Evolutionary conservation across 2,113 vertebrate species (phyloP).

Genomic region (Thryonomys swinderianus): DNA sequence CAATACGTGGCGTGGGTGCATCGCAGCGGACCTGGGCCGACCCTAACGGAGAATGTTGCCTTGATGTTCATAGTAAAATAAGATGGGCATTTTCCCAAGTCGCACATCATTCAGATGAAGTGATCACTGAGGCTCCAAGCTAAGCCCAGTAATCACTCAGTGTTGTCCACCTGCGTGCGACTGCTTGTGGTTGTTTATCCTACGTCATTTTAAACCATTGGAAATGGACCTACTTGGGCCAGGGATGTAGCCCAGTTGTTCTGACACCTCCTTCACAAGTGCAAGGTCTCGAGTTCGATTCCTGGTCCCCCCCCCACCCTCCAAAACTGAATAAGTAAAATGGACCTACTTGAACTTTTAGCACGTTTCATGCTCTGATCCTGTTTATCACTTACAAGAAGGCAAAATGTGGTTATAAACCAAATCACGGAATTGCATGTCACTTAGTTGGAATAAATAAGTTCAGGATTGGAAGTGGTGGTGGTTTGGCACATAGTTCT

Average conservation of each 20-base stretch:
- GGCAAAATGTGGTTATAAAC: background rate
- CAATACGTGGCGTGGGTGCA: background rate
- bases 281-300: too few relatives aligned
- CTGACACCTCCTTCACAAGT: too few relatives aligned
- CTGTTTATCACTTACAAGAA: background rate
- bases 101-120: background rate
- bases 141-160: background rate
- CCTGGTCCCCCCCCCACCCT: too few relatives aligned
- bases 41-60: background rate
- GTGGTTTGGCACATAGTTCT: background rate
- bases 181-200: background rate
- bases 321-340: background rate
- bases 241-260: too few relatives aligned
- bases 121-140: background rate
- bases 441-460: background rate
- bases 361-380: background rate
- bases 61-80: background rate
- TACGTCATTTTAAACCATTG: conserved; percentile 3
- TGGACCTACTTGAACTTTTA: background rate
- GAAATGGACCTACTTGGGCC: background rate
- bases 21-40: background rate
- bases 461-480: background rate
- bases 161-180: background rate
- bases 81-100: background rate
- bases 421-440: background rate